Evolutionary conservation across 2,113 vertebrate genomes (phyloP).

Genomic region (Gymnorhina tibicen): DNA sequence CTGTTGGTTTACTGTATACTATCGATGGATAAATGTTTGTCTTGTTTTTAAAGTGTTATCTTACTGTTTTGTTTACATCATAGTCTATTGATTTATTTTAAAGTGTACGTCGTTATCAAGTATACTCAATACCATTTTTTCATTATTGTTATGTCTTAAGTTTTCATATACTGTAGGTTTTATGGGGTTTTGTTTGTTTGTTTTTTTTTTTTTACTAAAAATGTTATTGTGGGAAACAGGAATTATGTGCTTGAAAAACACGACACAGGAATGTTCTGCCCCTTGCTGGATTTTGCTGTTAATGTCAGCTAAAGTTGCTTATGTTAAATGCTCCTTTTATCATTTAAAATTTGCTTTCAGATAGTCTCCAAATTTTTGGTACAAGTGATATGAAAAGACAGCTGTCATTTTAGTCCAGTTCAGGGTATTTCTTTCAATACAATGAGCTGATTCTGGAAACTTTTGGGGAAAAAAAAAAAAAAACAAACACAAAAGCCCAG

Average conservation of each 20-base stretch:
- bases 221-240: slow-evolving; percentile 74
- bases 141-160: slow-evolving; percentile 71
- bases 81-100: slow-evolving; percentile 83
- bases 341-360: slow-evolving; percentile 42
- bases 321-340: slow-evolving; percentile 50
- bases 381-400: neutral
- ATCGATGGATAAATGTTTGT: slow-evolving; percentile 77
- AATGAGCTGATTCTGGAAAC: slow-evolving; percentile 54
- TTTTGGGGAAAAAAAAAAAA: neutral
- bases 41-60: slow-evolving; percentile 80
- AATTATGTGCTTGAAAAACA: slow-evolving; percentile 69
- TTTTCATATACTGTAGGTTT: slow-evolving; percentile 69
- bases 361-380: slow-evolving; percentile 38
- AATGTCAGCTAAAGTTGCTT: slow-evolving; percentile 42
- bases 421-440: slow-evolving; percentile 41
- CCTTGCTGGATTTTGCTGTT: slow-evolving; percentile 55
- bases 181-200: slow-evolving; percentile 46
- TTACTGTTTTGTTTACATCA: slow-evolving; percentile 83
- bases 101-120: slow-evolving; percentile 72
- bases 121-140: slow-evolving; percentile 70
- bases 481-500: neutral
- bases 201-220: slow-evolving; percentile 71
- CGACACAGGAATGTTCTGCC: slow-evolving; percentile 66
- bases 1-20: slow-evolving; percentile 76
- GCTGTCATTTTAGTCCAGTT: slow-evolving; percentile 21